These are phyloP conservation scores for Elegia similella DNA, from an alignment of 2,888 invertebrate species.

Conservation along the genomic window DNA sequence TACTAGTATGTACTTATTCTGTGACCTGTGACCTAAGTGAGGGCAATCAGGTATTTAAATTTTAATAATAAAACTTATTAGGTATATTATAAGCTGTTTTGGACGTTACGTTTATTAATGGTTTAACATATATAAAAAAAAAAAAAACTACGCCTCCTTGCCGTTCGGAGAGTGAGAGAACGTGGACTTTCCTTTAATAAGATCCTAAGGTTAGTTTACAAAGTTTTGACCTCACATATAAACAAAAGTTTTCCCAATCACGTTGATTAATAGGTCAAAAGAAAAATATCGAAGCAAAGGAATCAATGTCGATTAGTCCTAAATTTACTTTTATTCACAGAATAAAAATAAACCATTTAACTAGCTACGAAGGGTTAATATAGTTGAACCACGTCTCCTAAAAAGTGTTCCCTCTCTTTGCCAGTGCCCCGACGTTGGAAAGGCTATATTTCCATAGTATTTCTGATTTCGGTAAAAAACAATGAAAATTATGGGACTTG, in stretches of 20 bases:
- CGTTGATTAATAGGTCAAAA: not conserved
- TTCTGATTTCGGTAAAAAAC: not conserved
- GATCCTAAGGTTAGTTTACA: too few relatives aligned
- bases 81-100: too few relatives aligned
- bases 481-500: too few relatives aligned
- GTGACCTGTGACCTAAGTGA: too few relatives aligned
- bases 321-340: not conserved
- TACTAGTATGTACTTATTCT: too few relatives aligned
- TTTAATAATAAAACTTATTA: too few relatives aligned
- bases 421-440: not conserved
- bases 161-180: too few relatives aligned
- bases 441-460: not conserved
- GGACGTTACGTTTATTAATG: too few relatives aligned
- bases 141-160: too few relatives aligned
- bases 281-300: not conserved
- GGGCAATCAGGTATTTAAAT: too few relatives aligned
- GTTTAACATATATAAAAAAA: too few relatives aligned
- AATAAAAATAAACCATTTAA: not conserved
- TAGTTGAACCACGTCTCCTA: not conserved
- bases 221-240: not conserved
- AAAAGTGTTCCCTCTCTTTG: constrained; percentile 1
- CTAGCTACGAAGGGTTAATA: not conserved
- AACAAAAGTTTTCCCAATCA: not conserved
- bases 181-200: too few relatives aligned
- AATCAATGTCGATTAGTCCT: not conserved